phyloP scores from a whole-genome alignment of 2,797 vertebrate species.

The Moxostoma hubbsi region DNA sequence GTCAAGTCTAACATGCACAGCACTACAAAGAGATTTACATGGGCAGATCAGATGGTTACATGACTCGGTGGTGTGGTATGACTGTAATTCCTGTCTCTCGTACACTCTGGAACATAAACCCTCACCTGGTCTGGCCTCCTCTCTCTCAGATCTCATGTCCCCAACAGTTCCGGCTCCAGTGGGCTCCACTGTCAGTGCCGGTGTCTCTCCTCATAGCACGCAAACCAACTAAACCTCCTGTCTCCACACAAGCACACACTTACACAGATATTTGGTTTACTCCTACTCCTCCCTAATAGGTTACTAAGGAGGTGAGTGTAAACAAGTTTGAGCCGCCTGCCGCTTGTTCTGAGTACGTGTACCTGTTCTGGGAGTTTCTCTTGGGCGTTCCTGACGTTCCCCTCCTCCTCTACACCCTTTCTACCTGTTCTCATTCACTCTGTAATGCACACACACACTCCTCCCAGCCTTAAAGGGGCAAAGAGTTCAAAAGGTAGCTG shows the following conservation, averaged over 20 bases:
- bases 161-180: conserved; percentile 67
- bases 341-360: conserved; percentile 30
- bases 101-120: conserved; percentile 37
- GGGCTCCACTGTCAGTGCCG: conserved; percentile 73
- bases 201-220: conserved; percentile 74
- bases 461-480: conserved; percentile 40
- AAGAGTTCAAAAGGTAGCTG: conserved; percentile 12
- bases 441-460: conserved; percentile 32
- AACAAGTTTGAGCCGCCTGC: conserved; percentile 49
- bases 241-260: conserved; percentile 16
- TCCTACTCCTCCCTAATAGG: conserved; percentile 67
- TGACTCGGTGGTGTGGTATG: neutral
- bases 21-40: conserved; percentile 2
- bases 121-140: conserved; percentile 78
- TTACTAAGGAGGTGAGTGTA: conserved; percentile 67
- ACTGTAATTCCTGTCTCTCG: neutral
- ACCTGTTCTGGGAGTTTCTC: conserved; percentile 69
- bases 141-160: conserved; percentile 78
- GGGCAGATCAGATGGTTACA: neutral
- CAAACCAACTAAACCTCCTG: conserved; percentile 47
- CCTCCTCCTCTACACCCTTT: conserved; percentile 16
- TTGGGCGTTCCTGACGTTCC: conserved; percentile 55
- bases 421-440: conserved; percentile 47
- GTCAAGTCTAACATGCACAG: neutral
- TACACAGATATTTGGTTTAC: conserved; percentile 26